Evolutionary conservation across 2,888 invertebrate species (phyloP).

Genomic region (Chironomus tentans): DNA sequence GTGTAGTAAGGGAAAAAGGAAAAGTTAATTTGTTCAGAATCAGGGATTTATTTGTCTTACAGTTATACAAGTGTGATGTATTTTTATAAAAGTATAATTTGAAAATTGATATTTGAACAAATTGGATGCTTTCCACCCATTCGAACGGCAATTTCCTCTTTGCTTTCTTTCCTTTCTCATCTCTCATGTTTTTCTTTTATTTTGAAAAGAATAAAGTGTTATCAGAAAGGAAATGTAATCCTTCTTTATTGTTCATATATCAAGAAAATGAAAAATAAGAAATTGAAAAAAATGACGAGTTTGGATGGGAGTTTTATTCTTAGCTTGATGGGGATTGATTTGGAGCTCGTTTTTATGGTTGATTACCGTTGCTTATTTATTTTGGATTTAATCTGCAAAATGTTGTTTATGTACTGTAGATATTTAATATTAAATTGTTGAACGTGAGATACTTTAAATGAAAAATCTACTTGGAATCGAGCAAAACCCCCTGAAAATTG

Average conservation of each 20-base stretch:
- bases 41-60: conserved; percentile 23
- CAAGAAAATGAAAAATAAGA: not conserved
- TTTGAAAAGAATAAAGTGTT: not conserved
- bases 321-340: not conserved
- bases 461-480: too few species aligned
- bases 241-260: not conserved
- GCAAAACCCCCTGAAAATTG: too few species aligned
- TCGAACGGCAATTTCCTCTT: not conserved
- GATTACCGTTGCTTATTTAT: too few species aligned
- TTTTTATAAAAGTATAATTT: conserved; percentile 13
- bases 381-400: too few species aligned
- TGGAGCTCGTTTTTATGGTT: too few species aligned
- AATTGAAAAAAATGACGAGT: not conserved
- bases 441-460: too few species aligned
- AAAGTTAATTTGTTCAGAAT: conserved; percentile 24
- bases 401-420: too few species aligned
- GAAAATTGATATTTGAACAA: conserved; percentile 27
- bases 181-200: not conserved
- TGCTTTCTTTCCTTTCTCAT: not conserved
- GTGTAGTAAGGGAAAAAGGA: not conserved
- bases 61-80: conserved; percentile 20
- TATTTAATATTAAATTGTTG: too few species aligned
- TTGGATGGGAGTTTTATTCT: too few species aligned
- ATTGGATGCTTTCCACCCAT: conserved; percentile 13
- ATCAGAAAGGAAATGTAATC: conserved; percentile 3